Base-by-base conservation (phyloP, 2,113 vertebrate genomes). In the Myrmophylax atrothorax region DNA sequence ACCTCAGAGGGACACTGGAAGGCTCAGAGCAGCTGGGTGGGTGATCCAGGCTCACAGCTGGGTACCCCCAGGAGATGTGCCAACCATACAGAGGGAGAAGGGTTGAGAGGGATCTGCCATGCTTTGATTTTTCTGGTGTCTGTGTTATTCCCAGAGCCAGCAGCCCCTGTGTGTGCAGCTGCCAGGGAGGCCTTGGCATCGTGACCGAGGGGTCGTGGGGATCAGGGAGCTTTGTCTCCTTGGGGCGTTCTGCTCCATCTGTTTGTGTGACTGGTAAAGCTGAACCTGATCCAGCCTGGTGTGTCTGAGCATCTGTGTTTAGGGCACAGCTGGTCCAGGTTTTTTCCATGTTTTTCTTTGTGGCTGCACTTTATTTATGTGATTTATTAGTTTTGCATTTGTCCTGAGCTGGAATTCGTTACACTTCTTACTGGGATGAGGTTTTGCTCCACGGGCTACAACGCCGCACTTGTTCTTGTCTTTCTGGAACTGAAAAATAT, bases 301-400 rank as follows among this genome's bases (percentile, higher is more conserved):
- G 68, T 91, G 47, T 79, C 56, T 55, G 49, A 18, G 59, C 19
- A 5, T 31, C 95, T 75, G 46, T 83, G 77, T 87, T 81, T 59
- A 46, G 79, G 68, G 73, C 81, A 42, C 24, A 90, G 74, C 50
- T 79, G 78, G 28, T 64, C 50, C 40, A 23, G 44, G 55, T 29
- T 92, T 95, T 95, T 29, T 90, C 95, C 93, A 59, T 94, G 93
- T 92, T 97, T 94, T 92, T 40, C 44, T 96, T 90, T 90, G 53
- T 89, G 93, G 93, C 93, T 94, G 26, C 3, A 1, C 26, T 89
- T 87, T 95, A 85, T 95, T 96, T 94, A 67, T 93, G 70, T 67
- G 47, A 5, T 77, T 77, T 72, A 88, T 95, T 96, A 74, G 84
- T 93, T 93, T 86, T 96, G 56, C 80, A 33, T 92, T 91, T 96